Conservation (phyloP, 2,797 vertebrate species). For the Xiphophorus birchmanni region DNA sequence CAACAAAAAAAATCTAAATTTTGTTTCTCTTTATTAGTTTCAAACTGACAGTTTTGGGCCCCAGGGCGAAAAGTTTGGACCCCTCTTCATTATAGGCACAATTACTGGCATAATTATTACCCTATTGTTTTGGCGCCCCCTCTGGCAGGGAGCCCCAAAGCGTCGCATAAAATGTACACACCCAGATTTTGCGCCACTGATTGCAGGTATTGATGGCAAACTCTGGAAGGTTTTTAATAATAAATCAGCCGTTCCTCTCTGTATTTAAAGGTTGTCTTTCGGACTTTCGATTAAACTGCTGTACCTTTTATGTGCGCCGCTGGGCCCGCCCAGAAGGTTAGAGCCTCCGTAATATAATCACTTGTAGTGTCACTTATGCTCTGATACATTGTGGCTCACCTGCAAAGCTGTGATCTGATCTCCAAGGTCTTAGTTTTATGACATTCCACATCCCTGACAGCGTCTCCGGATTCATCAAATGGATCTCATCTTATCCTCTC, state of each 20-base stretch:
- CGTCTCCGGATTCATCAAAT: conserved; percentile 75
- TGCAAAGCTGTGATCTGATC: conserved; percentile 55
- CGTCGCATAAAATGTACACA: too few species aligned
- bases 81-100: not conserved
- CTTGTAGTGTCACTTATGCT: conserved; percentile 34
- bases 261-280: conserved; percentile 67
- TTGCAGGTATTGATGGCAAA: conserved; percentile 56
- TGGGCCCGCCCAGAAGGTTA: conserved; percentile 40
- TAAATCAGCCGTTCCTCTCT: conserved; percentile 55
- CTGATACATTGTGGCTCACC: conserved; percentile 31
- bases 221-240: conserved; percentile 19
- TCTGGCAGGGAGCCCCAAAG: too few species aligned
- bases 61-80: not conserved
- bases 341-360: conserved; percentile 55
- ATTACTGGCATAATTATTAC: too few species aligned
- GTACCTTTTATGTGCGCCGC: conserved; percentile 42
- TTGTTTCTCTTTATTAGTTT: not conserved
- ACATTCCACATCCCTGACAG: conserved; percentile 71
- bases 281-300: conserved; percentile 57
- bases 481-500: conserved; percentile 69
- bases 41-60: not conserved
- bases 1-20: not conserved
- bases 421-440: conserved; percentile 65
- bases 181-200: too few species aligned
- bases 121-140: too few species aligned